These are phyloP conservation scores for Embidobia sp. DNA, from an alignment of 2,888 invertebrate genomes.

Conservation along the genomic window DNA sequence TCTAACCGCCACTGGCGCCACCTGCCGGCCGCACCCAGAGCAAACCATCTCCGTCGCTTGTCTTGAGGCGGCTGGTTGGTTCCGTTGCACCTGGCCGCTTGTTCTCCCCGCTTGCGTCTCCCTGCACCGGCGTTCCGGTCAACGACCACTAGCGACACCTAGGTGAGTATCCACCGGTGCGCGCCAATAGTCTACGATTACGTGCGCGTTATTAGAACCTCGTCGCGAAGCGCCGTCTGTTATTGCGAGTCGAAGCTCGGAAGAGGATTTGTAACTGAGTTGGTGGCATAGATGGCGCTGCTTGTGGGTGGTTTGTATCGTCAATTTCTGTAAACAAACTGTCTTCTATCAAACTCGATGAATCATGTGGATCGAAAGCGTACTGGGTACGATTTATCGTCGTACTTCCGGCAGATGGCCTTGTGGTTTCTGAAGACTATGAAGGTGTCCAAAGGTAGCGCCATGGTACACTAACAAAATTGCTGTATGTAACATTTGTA, in stretches of 20 bases:
- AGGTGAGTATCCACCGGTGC: conserved; percentile 39
- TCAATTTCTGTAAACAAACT: too few relatives aligned
- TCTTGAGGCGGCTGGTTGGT: conserved; percentile 26
- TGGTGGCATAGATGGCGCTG: not conserved
- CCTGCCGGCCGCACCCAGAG: conserved; percentile 20
- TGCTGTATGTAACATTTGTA: too few relatives aligned
- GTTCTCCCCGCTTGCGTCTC: conserved; percentile 23
- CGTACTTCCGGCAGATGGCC: too few relatives aligned
- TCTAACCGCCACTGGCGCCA: conserved; percentile 38
- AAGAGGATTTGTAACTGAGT: not conserved
- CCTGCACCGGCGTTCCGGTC: conserved; percentile 11
- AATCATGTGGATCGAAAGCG: too few relatives aligned
- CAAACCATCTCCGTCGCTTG: conserved; percentile 22
- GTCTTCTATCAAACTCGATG: too few relatives aligned
- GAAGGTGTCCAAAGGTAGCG: too few relatives aligned
- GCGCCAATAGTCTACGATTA: not conserved
- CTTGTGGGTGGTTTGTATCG: too few relatives aligned
- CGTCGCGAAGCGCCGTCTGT: not conserved
- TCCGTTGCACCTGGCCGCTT: conserved; percentile 23
- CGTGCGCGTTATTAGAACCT: too few relatives aligned
- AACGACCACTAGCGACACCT: conserved; percentile 24
- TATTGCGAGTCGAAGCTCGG: not conserved
- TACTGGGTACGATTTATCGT: too few relatives aligned
- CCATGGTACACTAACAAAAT: too few relatives aligned
- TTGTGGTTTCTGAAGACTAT: too few relatives aligned